Conservation (phyloP, 2,888 invertebrate species). For the Polyploca ridens region DNA sequence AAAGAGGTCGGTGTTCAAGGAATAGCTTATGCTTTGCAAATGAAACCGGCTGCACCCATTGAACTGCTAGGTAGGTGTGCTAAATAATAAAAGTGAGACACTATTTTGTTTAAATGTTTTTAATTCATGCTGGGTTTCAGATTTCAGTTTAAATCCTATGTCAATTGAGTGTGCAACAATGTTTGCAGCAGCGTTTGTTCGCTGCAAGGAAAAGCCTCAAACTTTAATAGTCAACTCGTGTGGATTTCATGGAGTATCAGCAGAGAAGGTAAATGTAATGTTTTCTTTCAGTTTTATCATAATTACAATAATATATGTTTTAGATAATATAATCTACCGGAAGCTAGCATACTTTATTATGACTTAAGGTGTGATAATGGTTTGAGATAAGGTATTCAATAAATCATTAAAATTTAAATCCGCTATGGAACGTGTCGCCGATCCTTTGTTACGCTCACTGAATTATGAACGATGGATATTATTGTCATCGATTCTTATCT, state of each 20-base stretch:
- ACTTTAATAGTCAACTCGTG: slow-evolving; percentile 84
- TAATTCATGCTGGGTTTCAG: slow-evolving; percentile 38
- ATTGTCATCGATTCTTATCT: neutral
- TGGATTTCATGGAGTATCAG: slow-evolving; percentile 79
- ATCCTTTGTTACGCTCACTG: slow-evolving; percentile 3
- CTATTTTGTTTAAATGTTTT: neutral
- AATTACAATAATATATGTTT: neutral
- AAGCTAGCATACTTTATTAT: neutral
- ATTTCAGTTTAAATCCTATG: slow-evolving; percentile 86
- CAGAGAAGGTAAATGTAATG: slow-evolving; percentile 65
- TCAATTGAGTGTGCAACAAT: slow-evolving; percentile 84
- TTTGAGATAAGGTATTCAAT: neutral
- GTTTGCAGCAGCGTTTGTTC: slow-evolving; percentile 84
- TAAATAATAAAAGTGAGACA: neutral
- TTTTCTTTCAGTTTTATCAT: slow-evolving; percentile 2
- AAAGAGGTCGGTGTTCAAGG: slow-evolving; percentile 82
- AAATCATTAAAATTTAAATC: neutral
- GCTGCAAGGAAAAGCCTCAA: slow-evolving; percentile 81
- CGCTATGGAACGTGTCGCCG: neutral
- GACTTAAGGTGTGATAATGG: neutral
- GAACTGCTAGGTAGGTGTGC: slow-evolving; percentile 74
- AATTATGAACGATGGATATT: slow-evolving; percentile 9
- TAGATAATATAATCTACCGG: neutral
- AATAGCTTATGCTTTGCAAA: slow-evolving; percentile 79
- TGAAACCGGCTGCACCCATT: slow-evolving; percentile 77